Evolutionary conservation across 2,888 invertebrate species (phyloP), one percentile per base, ranked within the genome.

Genomic region (Sicus ferrugineus): DNA sequence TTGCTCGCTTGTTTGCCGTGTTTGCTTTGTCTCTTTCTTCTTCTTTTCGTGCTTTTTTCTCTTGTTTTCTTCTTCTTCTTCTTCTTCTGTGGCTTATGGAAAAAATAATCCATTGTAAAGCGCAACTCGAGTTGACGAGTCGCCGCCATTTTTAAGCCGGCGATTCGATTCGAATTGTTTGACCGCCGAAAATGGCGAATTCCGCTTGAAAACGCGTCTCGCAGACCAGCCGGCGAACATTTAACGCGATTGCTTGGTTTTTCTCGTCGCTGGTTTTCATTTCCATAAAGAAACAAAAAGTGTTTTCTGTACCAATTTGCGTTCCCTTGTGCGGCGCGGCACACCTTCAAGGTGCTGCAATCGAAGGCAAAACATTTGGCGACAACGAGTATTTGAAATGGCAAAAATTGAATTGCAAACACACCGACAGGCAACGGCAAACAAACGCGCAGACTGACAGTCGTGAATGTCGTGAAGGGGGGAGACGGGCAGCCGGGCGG

Each of bases 141-240:
- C 7, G 38, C 11, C 11, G 6, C 38, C 38, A 38, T 38, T n/a
- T n/a, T 38, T 38, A 38, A n/a, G 52, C 2, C 52, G 52, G 3
- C 52, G 21, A 52, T 23, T 5, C 21, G 52, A 52, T 52, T 23
- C 9, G 21, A 52, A 52, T 52, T 52, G 52, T 52, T 52, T 21
- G 52, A 5, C 21, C 21, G 52, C 52, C 52, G 21, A 52, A 52
- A 52, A 52, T 23, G 52, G 52, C 52, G 52, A 52, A 52, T 52
- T n/a, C 52, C 52, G 21, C 21, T 52, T 23, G 52, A 52, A 19
- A 52, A 52, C 21, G 52, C 21, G n/a, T 52, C 11, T 23, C 52
- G 23, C 52, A 52, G 52, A 52, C 52, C 21, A 11, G 14, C 19
- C 52, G 23, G 52, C 52, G 21, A n/a, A 23, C 23, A 23, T 52